phyloP scores from a whole-genome alignment of 2,113 vertebrate genomes.

The Psophia crepitans region DNA sequence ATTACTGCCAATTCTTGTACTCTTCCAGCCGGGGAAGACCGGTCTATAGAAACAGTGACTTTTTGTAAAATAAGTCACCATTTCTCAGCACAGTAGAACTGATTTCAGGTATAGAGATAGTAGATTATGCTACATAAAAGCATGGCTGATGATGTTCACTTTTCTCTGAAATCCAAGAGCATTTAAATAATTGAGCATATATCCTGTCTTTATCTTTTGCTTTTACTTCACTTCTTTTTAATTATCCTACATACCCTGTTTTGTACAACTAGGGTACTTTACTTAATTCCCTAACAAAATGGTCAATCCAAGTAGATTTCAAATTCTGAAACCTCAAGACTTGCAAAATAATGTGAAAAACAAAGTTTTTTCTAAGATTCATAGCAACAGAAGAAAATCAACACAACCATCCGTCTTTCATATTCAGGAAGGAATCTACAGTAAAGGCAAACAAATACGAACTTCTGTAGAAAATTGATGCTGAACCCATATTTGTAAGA shows the following conservation, averaged over 20 bases:
- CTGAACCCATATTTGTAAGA: neutral
- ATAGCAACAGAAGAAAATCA: neutral
- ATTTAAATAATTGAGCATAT: neutral
- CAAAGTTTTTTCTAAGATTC: neutral
- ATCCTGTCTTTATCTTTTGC: neutral
- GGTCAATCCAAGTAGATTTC: neutral
- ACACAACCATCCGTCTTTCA: neutral
- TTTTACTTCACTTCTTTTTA: neutral
- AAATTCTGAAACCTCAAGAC: neutral
- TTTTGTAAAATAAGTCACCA: neutral
- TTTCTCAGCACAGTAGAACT: neutral
- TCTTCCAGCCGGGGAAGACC: neutral
- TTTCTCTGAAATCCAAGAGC: neutral
- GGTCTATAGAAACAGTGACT: neutral
- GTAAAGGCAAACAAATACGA: neutral
- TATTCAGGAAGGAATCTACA: neutral
- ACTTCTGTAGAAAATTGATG: neutral
- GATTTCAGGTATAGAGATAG: neutral
- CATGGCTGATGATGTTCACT: neutral
- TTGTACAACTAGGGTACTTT: neutral
- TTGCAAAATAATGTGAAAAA: neutral
- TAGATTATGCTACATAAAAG: neutral
- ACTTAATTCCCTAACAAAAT: neutral
- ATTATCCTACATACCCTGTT: neutral
- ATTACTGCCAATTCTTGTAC: neutral